Base-by-base conservation (phyloP, 2,888 invertebrate species). In the Strigamia maritima region DNA sequence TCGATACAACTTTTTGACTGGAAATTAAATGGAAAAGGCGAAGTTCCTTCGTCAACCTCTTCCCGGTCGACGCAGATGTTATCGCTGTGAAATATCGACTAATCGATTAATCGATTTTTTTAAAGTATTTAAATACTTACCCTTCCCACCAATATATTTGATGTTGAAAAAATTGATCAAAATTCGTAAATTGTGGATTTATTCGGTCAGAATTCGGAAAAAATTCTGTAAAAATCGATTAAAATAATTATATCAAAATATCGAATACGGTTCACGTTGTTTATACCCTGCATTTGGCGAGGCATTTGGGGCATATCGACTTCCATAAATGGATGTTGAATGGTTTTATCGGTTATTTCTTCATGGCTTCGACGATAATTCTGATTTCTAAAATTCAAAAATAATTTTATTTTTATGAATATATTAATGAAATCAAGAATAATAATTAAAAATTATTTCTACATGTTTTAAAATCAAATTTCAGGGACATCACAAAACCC, bases 61-160 rank as follows among this genome's bases (percentile, higher is more conserved):
- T 88, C 88, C 75, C 90, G 88, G 82, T 90, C 90, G 60, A 90
- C 88, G 83, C 91, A 91, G 24, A 91, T 90, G 83, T 91, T 90
- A 75, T 89, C 87, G 44, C 91, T 83, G 75, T 0, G 2, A 10
- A 54, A 16, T 16, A 44, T 44, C 44, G 44, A 44, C 14, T 44
- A 44, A 44, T 35, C 35, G 7, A 10, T 44, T 12, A 2, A 19
- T n/a, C 54, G 19, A 54, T 54, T 22, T 54, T 54, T 54, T 1
- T 2, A 54, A 14, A 44, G 4, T 44, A 44, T 1, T 3, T 14
- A 44, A n/a, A n/a, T 19, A 8, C 54, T 54, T 19, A 54, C 54
- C 54, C 54, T n/a, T 54, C 54, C 54, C 54, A 54, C 54, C 54
- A 54, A 22, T 54, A 19, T 2, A 19, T 8, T 19, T 54, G 54